A percentile compares a stretch with the other conserved stretches of the same genome.
These are phyloP conservation scores for Atherinomorus stipes DNA, from an alignment of 2,113 vertebrate genomes.

Conservation along the genomic window DNA sequence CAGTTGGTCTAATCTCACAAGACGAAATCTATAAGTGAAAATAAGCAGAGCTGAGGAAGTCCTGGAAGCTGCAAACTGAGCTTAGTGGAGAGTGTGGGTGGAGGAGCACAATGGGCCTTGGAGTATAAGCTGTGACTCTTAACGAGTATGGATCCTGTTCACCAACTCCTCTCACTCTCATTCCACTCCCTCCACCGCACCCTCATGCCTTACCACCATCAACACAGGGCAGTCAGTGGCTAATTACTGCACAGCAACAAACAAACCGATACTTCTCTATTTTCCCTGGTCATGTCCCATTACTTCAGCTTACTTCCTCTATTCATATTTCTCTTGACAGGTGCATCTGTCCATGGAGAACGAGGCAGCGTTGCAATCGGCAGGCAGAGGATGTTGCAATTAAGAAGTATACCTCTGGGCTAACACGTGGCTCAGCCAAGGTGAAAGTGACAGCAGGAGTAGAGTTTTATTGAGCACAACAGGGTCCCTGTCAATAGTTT, in stretches of 20 bases:
- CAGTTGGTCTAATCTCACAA: conserved; percentile 39
- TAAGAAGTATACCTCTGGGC: conserved; percentile 67
- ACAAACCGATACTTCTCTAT: conserved; percentile 70
- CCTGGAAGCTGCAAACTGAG: conserved; percentile 26
- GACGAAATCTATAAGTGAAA: conserved; percentile 38
- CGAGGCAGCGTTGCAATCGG: conserved; percentile 65
- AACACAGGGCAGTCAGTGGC: conserved; percentile 53
- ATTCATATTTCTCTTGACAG: conserved; percentile 78
- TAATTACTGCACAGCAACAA: conserved; percentile 74
- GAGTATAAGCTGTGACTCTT: conserved; percentile 28
- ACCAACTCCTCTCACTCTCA: conserved; percentile 32
- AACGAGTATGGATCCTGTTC: conserved; percentile 53
- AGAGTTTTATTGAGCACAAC: conserved; percentile 67
- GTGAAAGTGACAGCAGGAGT: conserved; percentile 67
- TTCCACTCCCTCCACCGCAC: conserved; percentile 28
- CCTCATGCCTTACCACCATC: conserved; percentile 46
- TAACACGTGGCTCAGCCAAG: conserved; percentile 63
- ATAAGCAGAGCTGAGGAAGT: conserved; percentile 32
- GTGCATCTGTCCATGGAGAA: conserved; percentile 76
- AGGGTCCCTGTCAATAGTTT: conserved; percentile 60
- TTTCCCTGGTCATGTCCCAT: conserved; percentile 76
- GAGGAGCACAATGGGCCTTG: conserved; percentile 13
- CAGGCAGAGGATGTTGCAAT: conserved; percentile 68
- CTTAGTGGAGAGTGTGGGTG: conserved; percentile 15
- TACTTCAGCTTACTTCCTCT: conserved; percentile 63